Evolutionary conservation across 1,140 invertebrate genomes (phyloP), one percentile per base, ranked within the genome.

Genomic region (Penaeus chinensis): DNA sequence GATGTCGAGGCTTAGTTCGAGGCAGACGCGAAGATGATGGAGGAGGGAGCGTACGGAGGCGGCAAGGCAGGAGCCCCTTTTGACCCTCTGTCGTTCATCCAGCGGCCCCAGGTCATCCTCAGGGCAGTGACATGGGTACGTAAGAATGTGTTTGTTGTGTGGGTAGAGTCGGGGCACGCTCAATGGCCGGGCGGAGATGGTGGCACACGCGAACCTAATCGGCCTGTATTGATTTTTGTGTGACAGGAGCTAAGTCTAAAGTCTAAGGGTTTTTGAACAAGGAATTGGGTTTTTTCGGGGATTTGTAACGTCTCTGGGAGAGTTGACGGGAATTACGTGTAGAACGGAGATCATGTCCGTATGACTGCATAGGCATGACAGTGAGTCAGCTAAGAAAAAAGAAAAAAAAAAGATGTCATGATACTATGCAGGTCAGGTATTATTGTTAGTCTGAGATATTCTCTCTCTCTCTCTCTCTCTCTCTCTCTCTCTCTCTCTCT

Each of bases 51-150:
- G 92, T 99, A 98, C 93, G 98, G 98, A 87, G 97, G 97, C 91
- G 97, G 97, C 78, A 98, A 98, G 94, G 97, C 98, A 89, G 97
- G 97, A 91, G 96, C 95, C 90, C 94, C 95, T 90, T 98, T 99
- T 93, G 97, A 99, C 94, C 96, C 96, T 71, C 94, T 98, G 89
- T 94, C 94, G 90, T 99, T 98, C 92, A 94, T 97, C 89, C 96
- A 97, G 93, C 95, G 96, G 92, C 98, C 98, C 90, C 96, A 96
- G 92, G 97, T 99, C 89, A 98, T 99, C 92, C 94, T 99, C 88
- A 95, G 97, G 93, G 95, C 95, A 90, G 94, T 97, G 90, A 98
- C 96, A 92, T 95, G 96, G 96, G 98, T 99, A 95, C 96, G 96
- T 91, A 82, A 61, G 4, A 89, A 37, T 47, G 8, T n/a, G 80